Percentiles rank a stretch among this genome's conserved stretches.
phyloP scores from a whole-genome alignment of 2,113 vertebrate genomes.

The Ardeotis arabs region DNA sequence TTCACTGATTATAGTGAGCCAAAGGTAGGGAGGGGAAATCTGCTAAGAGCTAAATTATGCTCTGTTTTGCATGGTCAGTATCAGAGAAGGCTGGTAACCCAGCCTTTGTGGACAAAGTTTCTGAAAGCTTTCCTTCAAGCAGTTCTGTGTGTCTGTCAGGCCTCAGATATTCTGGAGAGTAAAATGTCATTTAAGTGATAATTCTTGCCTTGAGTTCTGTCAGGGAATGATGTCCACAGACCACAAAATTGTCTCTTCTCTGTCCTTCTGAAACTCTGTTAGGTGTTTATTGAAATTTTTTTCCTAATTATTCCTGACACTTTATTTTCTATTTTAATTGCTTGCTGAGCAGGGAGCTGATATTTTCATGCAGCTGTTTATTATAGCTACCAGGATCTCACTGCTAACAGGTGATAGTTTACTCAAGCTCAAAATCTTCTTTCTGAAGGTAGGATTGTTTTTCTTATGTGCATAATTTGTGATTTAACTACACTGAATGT shows the following conservation, averaged over 20 bases:
- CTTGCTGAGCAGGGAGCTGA: background rate
- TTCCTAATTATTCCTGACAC: background rate
- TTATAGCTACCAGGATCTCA: background rate
- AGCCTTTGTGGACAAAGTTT: background rate
- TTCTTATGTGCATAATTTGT: background rate
- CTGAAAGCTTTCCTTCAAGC: background rate
- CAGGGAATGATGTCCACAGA: background rate
- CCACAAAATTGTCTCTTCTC: background rate
- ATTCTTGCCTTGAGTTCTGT: background rate
- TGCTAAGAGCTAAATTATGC: background rate
- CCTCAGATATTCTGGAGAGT: background rate
- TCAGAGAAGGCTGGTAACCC: background rate
- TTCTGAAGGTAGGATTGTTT: background rate
- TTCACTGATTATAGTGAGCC: background rate
- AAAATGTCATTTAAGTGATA: background rate
- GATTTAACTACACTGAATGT: background rate
- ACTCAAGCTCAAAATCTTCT: background rate
- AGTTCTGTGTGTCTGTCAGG: background rate
- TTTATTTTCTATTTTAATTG: background rate
- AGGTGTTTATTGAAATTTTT: background rate
- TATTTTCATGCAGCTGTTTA: background rate
- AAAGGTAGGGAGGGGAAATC: background rate
- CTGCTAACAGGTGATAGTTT: background rate
- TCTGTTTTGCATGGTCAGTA: rapidly evolving
- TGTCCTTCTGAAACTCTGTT: background rate